Conservation (phyloP, 2,113 vertebrate species). For the Heterotilapia buettikoferi region DNA sequence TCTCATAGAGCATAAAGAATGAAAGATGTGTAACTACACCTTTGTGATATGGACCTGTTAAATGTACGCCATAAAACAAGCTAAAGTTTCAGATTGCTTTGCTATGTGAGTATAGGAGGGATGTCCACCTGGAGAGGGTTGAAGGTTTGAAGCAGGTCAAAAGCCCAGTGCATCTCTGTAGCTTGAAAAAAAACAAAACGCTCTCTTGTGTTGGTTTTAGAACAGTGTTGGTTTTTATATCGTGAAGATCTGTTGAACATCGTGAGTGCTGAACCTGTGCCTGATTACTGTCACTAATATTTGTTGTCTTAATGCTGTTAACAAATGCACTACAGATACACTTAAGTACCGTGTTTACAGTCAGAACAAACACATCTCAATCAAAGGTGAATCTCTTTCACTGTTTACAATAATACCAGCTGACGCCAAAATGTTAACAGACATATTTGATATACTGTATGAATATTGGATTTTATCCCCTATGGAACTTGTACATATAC, state of each 20-base stretch:
- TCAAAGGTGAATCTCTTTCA: constrained; percentile 28
- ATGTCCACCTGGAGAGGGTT: background rate
- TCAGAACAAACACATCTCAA: constrained; percentile 26
- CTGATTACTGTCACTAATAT: constrained; percentile 60
- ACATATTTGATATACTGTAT: constrained; percentile 52
- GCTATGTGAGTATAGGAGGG: background rate
- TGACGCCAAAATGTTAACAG: constrained; percentile 60
- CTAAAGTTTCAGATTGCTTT: constrained; percentile 9
- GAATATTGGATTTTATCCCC: constrained; percentile 18
- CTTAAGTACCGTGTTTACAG: constrained; percentile 54
- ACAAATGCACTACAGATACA: constrained; percentile 53
- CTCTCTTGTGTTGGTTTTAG: constrained; percentile 54
- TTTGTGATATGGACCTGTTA: constrained; percentile 40
- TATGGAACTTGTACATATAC: constrained; percentile 29
- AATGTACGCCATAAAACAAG: constrained; percentile 25
- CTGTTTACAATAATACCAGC: constrained; percentile 70
- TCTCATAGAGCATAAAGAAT: constrained; percentile 7
- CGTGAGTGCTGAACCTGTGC: constrained; percentile 68
- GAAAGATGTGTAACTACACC: constrained; percentile 9
- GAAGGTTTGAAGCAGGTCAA: constrained; percentile 23
- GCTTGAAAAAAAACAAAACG: constrained; percentile 29
- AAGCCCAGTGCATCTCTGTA: constrained; percentile 63
- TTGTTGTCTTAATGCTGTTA: constrained; percentile 50
- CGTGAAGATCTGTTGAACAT: constrained; percentile 54
- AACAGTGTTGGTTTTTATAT: constrained; percentile 57